phyloP scores from a whole-genome alignment of 2,113 vertebrate genomes.

The Halichoerus grypus region DNA sequence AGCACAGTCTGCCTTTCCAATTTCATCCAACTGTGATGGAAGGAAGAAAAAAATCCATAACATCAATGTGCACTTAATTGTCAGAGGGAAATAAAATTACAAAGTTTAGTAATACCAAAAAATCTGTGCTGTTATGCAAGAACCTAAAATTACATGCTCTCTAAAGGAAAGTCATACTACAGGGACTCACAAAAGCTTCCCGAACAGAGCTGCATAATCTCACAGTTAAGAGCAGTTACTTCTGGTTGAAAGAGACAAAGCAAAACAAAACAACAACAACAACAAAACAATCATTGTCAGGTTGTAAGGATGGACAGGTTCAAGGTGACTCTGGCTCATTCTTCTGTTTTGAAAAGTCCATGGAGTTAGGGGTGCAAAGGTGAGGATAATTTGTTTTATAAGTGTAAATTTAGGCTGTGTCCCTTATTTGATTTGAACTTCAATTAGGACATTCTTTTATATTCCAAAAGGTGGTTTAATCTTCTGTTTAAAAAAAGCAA shows the following conservation, averaged over 20 bases:
- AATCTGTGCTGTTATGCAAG: conserved; percentile 87
- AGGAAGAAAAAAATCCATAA: conserved; percentile 83
- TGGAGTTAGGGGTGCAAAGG: background rate
- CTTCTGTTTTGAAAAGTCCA: background rate
- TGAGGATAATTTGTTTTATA: conserved; percentile 45
- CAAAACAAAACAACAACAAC: conserved; percentile 26
- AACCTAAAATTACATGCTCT: conserved; percentile 87
- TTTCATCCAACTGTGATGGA: conserved; percentile 84
- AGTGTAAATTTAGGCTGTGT: conserved; percentile 52
- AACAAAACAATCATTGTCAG: conserved; percentile 74
- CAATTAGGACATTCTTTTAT: conserved; percentile 63
- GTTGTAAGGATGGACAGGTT: conserved; percentile 30
- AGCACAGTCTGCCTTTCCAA: conserved; percentile 81
- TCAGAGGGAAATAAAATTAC: conserved; percentile 89
- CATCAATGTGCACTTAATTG: conserved; percentile 87
- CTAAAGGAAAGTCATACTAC: conserved; percentile 87
- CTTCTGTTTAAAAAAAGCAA: conserved; percentile 56
- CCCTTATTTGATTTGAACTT: conserved; percentile 58
- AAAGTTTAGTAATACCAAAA: conserved; percentile 88
- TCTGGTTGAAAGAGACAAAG: conserved; percentile 77
- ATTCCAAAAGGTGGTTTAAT: conserved; percentile 61
- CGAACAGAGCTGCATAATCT: conserved; percentile 86
- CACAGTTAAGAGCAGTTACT: conserved; percentile 84
- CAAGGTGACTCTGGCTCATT: conserved; percentile 79
- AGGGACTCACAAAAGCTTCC: conserved; percentile 84